Conservation (phyloP, 2,113 vertebrate genomes). For the Gymnobelideus leadbeateri region DNA sequence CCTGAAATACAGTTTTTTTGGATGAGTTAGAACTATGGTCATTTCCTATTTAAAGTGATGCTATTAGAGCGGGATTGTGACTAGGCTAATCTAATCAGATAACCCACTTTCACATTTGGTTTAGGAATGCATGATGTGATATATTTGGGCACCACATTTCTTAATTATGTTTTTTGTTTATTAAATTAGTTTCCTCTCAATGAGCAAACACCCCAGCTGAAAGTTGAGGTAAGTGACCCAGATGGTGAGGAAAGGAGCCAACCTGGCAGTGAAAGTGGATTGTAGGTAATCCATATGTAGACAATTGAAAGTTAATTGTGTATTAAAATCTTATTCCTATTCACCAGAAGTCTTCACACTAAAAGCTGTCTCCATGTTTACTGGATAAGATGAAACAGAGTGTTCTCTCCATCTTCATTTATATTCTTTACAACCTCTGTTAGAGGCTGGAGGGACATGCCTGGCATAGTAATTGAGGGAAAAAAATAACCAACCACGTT, state of each 20-base stretch:
- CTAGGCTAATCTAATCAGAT: not conserved
- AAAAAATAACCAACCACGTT: not conserved
- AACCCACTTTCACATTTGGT: not conserved
- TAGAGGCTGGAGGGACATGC: not conserved
- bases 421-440: not conserved
- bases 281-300: not conserved
- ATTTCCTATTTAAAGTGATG: not conserved
- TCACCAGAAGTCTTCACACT: not conserved
- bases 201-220: not conserved
- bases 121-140: not conserved
- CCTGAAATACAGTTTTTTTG: no score
- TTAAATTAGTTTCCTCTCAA: not conserved
- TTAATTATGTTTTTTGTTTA: not conserved
- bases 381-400: not conserved
- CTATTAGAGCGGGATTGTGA: accelerated
- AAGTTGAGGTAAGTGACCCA: not conserved
- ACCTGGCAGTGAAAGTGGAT: not conserved
- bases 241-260: not conserved
- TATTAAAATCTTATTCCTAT: not conserved
- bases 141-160: not conserved
- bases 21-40: not conserved
- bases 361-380: not conserved
- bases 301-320: not conserved
- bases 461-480: not conserved
- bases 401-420: not conserved